Percentiles rank a stretch among this genome's conserved stretches.
These are phyloP conservation scores for Xiphorhynchus elegans DNA, from an alignment of 2,113 vertebrate genomes.

Conservation along the genomic window DNA sequence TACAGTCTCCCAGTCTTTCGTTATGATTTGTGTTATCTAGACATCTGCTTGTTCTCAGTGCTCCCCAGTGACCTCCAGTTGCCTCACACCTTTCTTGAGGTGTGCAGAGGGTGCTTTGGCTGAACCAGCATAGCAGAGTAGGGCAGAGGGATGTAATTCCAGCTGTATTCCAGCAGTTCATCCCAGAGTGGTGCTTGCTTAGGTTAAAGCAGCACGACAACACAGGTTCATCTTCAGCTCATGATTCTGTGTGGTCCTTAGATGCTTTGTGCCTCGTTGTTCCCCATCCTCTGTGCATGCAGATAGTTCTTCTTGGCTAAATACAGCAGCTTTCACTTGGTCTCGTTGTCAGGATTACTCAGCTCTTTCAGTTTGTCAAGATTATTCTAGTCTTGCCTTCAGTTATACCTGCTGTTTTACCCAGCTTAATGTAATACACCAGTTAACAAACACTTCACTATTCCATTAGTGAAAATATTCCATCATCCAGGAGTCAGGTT, in stretches of 20 bases:
- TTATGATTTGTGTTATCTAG: neutral
- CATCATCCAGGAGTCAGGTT: neutral
- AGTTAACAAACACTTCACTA: neutral
- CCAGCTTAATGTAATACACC: neutral
- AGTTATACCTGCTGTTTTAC: neutral
- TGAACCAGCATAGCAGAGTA: neutral
- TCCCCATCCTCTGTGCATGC: neutral
- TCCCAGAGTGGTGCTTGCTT: neutral
- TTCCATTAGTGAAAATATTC: neutral
- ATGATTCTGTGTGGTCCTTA: neutral
- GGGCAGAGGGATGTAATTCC: neutral
- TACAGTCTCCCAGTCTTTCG: neutral
- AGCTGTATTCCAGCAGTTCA: neutral
- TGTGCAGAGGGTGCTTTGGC: neutral
- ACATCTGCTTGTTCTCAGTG: neutral
- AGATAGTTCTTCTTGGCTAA: neutral
- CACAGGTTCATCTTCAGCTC: neutral
- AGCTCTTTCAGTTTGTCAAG: neutral
- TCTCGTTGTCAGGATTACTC: neutral
- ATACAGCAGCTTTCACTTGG: neutral
- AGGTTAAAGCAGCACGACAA: neutral
- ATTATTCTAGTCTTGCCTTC: neutral
- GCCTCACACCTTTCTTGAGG: neutral
- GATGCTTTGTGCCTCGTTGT: neutral
- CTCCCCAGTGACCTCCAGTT: neutral